Evolutionary conservation across 2,797 vertebrate genomes (phyloP), one percentile per base, ranked within the genome.

Genomic region (Arrhamphus sclerolepis): DNA sequence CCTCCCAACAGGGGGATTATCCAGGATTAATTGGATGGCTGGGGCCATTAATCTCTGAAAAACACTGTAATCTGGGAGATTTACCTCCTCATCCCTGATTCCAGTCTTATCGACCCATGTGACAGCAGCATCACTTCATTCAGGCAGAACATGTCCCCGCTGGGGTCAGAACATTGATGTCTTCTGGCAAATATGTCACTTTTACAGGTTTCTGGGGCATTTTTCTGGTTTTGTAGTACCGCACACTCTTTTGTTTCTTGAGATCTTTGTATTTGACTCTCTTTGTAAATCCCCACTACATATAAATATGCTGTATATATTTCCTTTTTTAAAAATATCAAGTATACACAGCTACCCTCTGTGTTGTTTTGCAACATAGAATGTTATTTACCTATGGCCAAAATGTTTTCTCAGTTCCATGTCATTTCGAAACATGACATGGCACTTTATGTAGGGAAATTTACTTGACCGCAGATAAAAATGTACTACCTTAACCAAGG

Each of bases 41-140:
- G 66, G 61, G 62, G 47, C 56, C 75, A 81, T 84, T 84, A 86
- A 87, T 89, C 80, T 75, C 70, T 68, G 51, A 73, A 80, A 82
- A 84, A 84, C 70, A 68, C 77, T 61, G 49, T 86, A 89, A 90
- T 87, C 84, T 46, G 2, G 7, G 68, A 83, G 83, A 86, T 86
- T 86, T 77, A 75, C 42, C 59, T 75, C 52, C 59, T 75, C 52
- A 75, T 84, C 84, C 77, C 68, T 20, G 67, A 72, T 59, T 82
- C 61, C 48, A 76, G 60, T 82, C 56, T 71, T 49, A 61, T 69
- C 77, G 4, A 2, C 39, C 81, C 81, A 87, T 38, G 78, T 83
- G 84, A 82, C 71, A 44, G 19, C 9, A 10, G n/a, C 66, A 42
- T 65, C 62, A 8, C 56, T 59, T 51, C 78, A 75, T 73, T 75